Percentiles rank a stretch among this genome's conserved stretches.
Evolutionary conservation across 1,140 invertebrate genomes (phyloP).

Genomic region (Trialeurodes vaporariorum): DNA sequence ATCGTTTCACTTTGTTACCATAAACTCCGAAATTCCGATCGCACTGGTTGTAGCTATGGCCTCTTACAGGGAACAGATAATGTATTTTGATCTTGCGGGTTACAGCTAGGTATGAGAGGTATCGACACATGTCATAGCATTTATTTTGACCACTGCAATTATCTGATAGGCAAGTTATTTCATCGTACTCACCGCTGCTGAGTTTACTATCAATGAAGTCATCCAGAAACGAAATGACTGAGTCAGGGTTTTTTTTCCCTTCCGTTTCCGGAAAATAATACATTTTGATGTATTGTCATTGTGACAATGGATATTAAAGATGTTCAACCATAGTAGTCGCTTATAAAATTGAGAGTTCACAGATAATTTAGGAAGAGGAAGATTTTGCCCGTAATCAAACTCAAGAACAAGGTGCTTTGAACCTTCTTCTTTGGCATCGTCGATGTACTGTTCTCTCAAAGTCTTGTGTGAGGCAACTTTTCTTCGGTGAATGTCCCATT

Average conservation of each 20-base stretch:
- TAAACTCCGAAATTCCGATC: background rate
- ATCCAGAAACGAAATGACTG: constrained; percentile 11
- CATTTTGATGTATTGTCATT: constrained; percentile 12
- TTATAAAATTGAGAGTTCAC: constrained; percentile 18
- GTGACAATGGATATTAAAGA: constrained; percentile 17
- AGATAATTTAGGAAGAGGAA: constrained; percentile 14
- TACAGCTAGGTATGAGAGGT: background rate
- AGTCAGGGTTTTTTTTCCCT: constrained; percentile 12
- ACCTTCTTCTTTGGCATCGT: too few relatives aligned
- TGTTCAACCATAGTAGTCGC: constrained; percentile 16
- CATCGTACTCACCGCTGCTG: background rate
- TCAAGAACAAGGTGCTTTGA: constrained; percentile 18
- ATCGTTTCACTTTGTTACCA: background rate
- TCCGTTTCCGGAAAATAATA: constrained; percentile 15
- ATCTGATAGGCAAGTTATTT: constrained; percentile 12
- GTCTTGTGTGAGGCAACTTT: too few relatives aligned
- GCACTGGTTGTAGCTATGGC: constrained; percentile 6
- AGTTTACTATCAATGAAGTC: background rate
- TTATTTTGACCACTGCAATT: constrained; percentile 16
- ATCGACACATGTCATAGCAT: background rate
- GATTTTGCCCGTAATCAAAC: constrained; percentile 20
- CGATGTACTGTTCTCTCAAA: too few relatives aligned
- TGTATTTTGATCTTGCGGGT: background rate
- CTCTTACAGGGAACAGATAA: constrained; percentile 10
- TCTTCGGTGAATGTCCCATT: too few relatives aligned